phyloP scores from a whole-genome alignment of 2,113 vertebrate genomes.

The Galbula dea region DNA sequence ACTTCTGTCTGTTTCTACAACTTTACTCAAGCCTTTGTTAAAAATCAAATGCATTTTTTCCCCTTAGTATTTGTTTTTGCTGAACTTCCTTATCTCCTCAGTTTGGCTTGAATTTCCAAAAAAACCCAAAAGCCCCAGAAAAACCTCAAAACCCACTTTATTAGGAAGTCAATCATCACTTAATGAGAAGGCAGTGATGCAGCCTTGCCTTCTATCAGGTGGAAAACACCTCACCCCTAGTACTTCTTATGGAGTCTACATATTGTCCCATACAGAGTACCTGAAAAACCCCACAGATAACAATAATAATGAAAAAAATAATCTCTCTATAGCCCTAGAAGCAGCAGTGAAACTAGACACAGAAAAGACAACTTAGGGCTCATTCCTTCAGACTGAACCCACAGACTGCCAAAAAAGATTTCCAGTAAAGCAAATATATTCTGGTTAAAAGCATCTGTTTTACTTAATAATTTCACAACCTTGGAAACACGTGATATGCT shows the following conservation, averaged over 20 bases:
- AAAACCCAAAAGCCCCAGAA: too few relatives aligned
- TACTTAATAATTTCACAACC: background rate
- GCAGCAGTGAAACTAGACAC: background rate
- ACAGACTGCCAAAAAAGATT: background rate
- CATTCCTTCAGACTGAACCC: background rate
- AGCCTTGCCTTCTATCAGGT: background rate
- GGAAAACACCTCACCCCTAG: background rate
- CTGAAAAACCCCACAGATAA: background rate
- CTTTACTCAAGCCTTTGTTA: background rate
- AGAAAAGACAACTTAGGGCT: background rate
- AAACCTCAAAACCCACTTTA: background rate
- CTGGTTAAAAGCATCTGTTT: background rate
- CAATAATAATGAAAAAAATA: background rate
- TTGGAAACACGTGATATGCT: background rate
- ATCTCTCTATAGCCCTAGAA: background rate
- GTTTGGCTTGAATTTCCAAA: background rate
- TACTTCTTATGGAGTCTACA: background rate
- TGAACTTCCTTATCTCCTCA: background rate
- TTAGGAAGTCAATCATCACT: background rate
- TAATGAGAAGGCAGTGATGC: background rate
- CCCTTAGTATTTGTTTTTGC: background rate
- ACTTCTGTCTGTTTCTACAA: background rate
- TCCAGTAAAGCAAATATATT: background rate
- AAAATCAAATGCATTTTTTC: background rate
- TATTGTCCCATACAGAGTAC: background rate